A percentile compares a stretch with the other conserved stretches of the same genome.
Conservation (phyloP, 1,140 invertebrate genomes). For the Lethocerus indicus region DNA sequence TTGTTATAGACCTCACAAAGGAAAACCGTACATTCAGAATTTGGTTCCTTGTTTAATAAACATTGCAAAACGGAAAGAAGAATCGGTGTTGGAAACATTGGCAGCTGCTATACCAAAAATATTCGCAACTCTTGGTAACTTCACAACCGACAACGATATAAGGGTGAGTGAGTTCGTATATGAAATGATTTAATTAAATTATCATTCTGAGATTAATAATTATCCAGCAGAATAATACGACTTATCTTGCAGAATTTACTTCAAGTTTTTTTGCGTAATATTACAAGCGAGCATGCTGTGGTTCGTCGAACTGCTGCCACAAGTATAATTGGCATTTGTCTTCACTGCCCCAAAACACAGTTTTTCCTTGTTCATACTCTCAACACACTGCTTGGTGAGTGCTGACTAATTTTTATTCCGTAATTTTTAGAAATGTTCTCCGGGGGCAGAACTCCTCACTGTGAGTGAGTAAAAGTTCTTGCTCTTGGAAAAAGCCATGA, state of each 20-base stretch:
- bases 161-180: constrained; percentile 35
- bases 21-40: constrained; percentile 56
- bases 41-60: constrained; percentile 47
- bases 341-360: constrained; percentile 40
- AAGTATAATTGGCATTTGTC: constrained; percentile 42
- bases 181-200: neutral
- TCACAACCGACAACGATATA: constrained; percentile 55
- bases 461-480: too few relatives aligned
- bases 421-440: neutral
- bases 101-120: constrained; percentile 47
- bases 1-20: constrained; percentile 43
- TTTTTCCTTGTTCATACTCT: constrained; percentile 41
- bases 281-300: constrained; percentile 36
- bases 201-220: neutral
- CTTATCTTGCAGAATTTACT: constrained; percentile 34
- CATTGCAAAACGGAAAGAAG: constrained; percentile 50
- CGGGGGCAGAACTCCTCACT: too few relatives aligned
- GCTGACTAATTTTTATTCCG: constrained; percentile 1
- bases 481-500: too few relatives aligned
- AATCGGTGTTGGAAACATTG: constrained; percentile 53
- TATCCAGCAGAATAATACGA: too few relatives aligned
- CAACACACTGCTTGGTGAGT: constrained; percentile 28
- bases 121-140: constrained; percentile 47
- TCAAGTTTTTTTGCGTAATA: constrained; percentile 44
- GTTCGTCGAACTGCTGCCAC: constrained; percentile 43